Percentiles rank a stretch among this genome's conserved stretches.
Evolutionary conservation across 2,888 invertebrate genomes (phyloP).

Genomic region (Cataglyphis albicans): DNA sequence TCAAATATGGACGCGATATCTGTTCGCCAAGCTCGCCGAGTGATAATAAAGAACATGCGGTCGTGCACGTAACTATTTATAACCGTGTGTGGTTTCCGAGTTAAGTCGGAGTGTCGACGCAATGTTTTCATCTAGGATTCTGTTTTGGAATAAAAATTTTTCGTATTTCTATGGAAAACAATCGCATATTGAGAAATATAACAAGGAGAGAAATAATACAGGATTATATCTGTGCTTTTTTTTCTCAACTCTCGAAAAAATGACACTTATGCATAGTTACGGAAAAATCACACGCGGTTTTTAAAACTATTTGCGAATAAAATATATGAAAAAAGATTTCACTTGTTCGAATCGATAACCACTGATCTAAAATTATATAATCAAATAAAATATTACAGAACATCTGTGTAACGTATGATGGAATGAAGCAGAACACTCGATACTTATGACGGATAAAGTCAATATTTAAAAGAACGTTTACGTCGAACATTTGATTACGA

Average conservation of each 20-base stretch:
- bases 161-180: neutral
- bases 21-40: constrained; percentile 69
- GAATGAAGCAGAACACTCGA: constrained; percentile 28
- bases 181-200: neutral
- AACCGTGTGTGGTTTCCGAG: constrained; percentile 64
- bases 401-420: constrained; percentile 57
- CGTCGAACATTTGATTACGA: constrained; percentile 20
- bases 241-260: neutral
- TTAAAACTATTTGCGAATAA: neutral
- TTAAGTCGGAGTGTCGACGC: constrained; percentile 56
- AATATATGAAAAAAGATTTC: neutral
- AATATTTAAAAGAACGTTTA: constrained; percentile 49
- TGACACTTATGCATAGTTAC: neutral
- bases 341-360: neutral
- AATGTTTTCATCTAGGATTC: constrained; percentile 56
- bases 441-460: constrained; percentile 44
- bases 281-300: constrained; percentile 12
- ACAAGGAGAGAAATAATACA: neutral
- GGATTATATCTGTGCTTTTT: neutral
- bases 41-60: constrained; percentile 71
- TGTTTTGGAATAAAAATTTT: constrained; percentile 10
- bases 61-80: constrained; percentile 68
- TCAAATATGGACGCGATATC: constrained; percentile 74
- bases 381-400: constrained; percentile 44
- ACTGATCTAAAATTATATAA: constrained; percentile 26